Percentiles rank a stretch among this genome's conserved stretches.
phyloP scores from a whole-genome alignment of 2,113 vertebrate genomes.

The Ictalurus punctatus region DNA sequence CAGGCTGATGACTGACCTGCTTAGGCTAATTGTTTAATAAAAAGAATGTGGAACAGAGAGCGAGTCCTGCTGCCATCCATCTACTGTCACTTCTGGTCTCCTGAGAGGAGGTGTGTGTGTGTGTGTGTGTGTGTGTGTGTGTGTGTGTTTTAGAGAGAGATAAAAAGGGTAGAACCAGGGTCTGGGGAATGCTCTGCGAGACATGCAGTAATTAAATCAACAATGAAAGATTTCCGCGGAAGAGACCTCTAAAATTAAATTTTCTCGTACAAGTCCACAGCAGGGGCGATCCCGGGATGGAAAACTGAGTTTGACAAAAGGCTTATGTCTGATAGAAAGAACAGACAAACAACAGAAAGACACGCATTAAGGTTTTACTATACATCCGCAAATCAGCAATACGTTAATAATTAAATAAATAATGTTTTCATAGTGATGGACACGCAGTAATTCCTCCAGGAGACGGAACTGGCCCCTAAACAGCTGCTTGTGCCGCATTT shows the following conservation, averaged over 20 bases:
- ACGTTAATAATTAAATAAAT: not conserved
- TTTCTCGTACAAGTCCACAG: constrained; percentile 47
- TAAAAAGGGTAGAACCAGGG: constrained; percentile 18
- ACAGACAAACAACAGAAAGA: not conserved
- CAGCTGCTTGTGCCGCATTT: not conserved
- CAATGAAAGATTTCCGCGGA: constrained; percentile 55
- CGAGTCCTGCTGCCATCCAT: constrained; percentile 10
- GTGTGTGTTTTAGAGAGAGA: constrained; percentile 12
- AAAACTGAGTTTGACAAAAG: constrained; percentile 45
- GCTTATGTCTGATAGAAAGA: constrained; percentile 13
- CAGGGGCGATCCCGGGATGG: constrained; percentile 32
- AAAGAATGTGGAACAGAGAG: constrained; percentile 23
- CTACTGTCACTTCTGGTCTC: constrained; percentile 22
- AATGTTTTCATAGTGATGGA: no score
- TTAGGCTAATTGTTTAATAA: constrained; percentile 34
- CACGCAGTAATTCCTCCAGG: not conserved
- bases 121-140: constrained; percentile 9
- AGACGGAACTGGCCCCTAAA: not conserved
- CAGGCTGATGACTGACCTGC: constrained; percentile 14
- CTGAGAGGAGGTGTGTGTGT: constrained; percentile 5
- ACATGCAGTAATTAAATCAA: constrained; percentile 58
- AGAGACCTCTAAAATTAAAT: constrained; percentile 53
- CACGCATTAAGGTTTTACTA: not conserved
- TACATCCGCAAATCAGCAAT: not conserved
- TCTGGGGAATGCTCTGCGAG: constrained; percentile 42